Evolutionary conservation across 1,140 invertebrate species (phyloP), one percentile per base, ranked within the genome.

Genomic region (Ceratoteleas bidentatus): DNA sequence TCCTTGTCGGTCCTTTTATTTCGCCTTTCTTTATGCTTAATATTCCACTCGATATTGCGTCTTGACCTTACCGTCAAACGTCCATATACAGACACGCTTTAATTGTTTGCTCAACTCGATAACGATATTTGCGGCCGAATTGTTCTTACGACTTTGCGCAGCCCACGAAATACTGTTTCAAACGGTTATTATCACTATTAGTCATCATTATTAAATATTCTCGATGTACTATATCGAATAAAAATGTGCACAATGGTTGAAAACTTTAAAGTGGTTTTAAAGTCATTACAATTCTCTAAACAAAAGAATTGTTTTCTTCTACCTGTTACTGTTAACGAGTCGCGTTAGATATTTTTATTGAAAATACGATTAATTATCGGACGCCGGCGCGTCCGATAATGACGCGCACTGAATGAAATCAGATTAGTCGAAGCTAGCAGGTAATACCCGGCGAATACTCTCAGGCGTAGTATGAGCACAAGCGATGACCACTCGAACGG

Each of bases 361-460:
- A n/a, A n/a, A n/a, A n/a, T n/a, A n/a, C n/a, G n/a, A n/a, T n/a
- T n/a, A n/a, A n/a, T n/a, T n/a, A n/a, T n/a, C n/a, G n/a, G n/a
- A n/a, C n/a, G n/a, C n/a, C n/a, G n/a, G 45, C 53, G 53, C 16
- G 45, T 61, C 13, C 45, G 38, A 60, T 74, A 62, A 65, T 72
- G 75, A 77, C 53, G 52, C n/a, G 50, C 45, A 53, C 15, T 56
- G 45, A 74, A 69, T 33, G 50, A 75, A 75, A 75, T 75, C 52
- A 62, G 69, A 72, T 68, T 80, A 74, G 43, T 43, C 36, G 47
- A 70, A 47, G 13, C 40, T 40, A 66, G 66, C 57, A 70, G 50
- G 52, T 64, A 75, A 58, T 68, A 58, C 75, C 56, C 64, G 53
- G 68, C 80, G 80, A 81, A 76, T 54, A 54, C 53, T n/a, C 43